A percentile compares a stretch with the other conserved stretches of the same genome.
Conservation (phyloP, 1,140 invertebrate species). For the Micrasema longulum region DNA sequence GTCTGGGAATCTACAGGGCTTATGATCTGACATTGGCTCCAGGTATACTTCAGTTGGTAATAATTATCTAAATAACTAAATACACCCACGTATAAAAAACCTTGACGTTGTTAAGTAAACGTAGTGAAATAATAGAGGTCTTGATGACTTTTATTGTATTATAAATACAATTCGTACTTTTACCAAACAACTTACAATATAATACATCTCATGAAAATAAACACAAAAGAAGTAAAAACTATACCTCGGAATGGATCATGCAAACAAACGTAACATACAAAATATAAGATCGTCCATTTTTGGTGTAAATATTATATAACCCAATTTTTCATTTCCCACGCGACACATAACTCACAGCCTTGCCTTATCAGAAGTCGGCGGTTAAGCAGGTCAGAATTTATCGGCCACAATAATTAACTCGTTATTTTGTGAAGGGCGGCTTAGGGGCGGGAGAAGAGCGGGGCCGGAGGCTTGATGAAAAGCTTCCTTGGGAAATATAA, state of each 20-base stretch:
- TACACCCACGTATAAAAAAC: no score
- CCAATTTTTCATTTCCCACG: constrained; percentile 51
- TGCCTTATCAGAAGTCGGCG: constrained; percentile 47
- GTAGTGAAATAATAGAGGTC: no score
- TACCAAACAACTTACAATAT: no score
- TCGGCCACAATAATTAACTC: constrained; percentile 54
- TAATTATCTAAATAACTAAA: no score
- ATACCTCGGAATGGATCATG: constrained; percentile 16
- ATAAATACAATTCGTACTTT: no score
- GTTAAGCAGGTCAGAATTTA: constrained; percentile 53
- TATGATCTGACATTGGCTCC: no score
- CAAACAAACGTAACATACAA: constrained; percentile 15
- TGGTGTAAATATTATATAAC: constrained; percentile 44
- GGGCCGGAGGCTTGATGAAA: constrained; percentile 38
- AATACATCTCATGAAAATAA: background rate
- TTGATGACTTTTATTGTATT: no score
- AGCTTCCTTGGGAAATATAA: constrained; percentile 42
- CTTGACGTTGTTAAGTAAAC: no score
- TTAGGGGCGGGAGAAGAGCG: constrained; percentile 4
- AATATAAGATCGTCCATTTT: constrained; percentile 38
- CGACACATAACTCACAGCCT: constrained; percentile 49
- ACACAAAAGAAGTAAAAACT: background rate
- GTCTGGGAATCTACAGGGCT: no score
- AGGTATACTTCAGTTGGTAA: no score
- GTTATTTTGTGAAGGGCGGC: constrained; percentile 36